phyloP scores from a whole-genome alignment of 2,797 vertebrate species.

The Gallirallus australis region DNA sequence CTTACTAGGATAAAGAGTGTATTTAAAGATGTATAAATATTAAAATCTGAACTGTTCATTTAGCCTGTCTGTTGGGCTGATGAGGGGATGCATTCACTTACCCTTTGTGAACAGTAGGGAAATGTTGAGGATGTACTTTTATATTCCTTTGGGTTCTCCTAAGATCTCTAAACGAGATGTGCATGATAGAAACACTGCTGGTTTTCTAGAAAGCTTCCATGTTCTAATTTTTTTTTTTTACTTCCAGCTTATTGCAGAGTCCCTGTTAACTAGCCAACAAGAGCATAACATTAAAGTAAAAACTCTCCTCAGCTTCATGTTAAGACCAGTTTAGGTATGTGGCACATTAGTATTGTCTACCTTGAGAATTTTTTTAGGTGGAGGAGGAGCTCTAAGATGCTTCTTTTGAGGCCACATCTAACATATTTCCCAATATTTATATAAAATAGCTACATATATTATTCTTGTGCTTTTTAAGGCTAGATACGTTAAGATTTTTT shows the following conservation, averaged over 20 bases:
- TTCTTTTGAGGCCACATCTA: not conserved
- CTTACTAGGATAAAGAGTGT: not conserved
- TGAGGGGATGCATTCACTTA: not conserved
- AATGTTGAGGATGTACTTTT: not conserved
- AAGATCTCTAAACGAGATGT: not conserved
- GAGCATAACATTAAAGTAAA: not conserved
- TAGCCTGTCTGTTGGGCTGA: not conserved
- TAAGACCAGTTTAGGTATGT: not conserved
- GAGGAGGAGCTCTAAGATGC: not conserved
- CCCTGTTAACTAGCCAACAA: not conserved
- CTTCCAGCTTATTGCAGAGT: not conserved
- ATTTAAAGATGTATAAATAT: not conserved
- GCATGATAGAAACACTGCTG: not conserved
- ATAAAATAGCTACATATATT: not conserved
- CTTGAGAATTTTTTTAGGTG: not conserved
- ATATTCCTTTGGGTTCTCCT: not conserved
- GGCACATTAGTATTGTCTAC: not conserved
- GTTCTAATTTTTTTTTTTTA: not conserved
- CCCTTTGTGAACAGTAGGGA: not conserved
- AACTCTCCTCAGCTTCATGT: not conserved
- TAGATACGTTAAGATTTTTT: not conserved
- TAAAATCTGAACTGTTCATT: not conserved
- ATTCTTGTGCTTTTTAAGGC: not conserved
- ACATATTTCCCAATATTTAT: not conserved
- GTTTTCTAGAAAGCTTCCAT: not conserved